Percentiles rank a stretch among this genome's conserved stretches.
Conservation (phyloP, 2,888 invertebrate genomes). For the Callinectes sapidus region DNA sequence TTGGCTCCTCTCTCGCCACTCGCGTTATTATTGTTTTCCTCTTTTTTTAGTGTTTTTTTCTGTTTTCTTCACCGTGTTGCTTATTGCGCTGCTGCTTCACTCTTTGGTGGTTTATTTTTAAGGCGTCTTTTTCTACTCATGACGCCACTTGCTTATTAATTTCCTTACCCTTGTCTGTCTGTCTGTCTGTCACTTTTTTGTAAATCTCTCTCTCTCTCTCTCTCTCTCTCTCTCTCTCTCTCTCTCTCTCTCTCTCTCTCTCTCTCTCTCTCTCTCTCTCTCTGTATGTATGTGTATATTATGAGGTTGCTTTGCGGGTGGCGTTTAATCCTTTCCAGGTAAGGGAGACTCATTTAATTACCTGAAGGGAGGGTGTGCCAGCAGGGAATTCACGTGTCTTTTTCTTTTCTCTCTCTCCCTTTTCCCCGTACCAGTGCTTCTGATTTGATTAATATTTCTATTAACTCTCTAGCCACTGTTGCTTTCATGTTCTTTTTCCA, state of each 20-base stretch:
- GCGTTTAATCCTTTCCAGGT: slow-evolving; percentile 5
- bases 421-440: not conserved
- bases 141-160: not conserved
- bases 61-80: too few species aligned
- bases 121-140: not conserved
- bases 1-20: not conserved
- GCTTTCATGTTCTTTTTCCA: not conserved
- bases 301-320: not conserved
- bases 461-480: not conserved
- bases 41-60: not conserved
- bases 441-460: slow-evolving; percentile 18
- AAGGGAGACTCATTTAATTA: slow-evolving; percentile 24
- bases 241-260: not conserved
- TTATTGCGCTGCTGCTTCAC: not conserved
- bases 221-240: not conserved
- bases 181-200: not conserved
- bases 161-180: not conserved
- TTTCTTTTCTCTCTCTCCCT: slow-evolving; percentile 26
- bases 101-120: not conserved
- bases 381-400: not conserved
- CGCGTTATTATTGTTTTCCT: not conserved
- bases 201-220: not conserved
- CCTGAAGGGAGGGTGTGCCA: slow-evolving; percentile 4
- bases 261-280: slow-evolving; percentile 20
- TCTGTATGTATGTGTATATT: not conserved